Evolutionary conservation across 2,888 invertebrate genomes (phyloP).

Genomic region (Globia sparganii): DNA sequence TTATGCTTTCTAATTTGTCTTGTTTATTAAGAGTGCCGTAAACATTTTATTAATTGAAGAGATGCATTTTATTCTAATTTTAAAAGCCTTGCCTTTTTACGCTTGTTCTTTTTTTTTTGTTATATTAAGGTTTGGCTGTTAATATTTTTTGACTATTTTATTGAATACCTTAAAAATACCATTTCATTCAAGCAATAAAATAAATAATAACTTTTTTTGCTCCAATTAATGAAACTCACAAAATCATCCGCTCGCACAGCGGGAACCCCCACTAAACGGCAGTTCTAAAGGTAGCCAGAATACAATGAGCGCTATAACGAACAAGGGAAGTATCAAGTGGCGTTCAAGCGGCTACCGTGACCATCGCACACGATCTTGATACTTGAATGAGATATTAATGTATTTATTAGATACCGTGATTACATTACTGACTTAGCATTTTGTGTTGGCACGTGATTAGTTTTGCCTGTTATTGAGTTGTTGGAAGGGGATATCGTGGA

Average conservation of each 20-base stretch:
- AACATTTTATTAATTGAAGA: not conserved
- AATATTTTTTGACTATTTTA: not conserved
- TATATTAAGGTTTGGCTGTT: not conserved
- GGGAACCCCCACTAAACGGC: conserved; percentile 30
- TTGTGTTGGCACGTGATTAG: conserved; percentile 51
- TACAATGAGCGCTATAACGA: conserved; percentile 61
- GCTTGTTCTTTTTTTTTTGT: not conserved
- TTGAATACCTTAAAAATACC: too few species aligned
- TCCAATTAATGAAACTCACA: not conserved
- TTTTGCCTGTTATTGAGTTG: conserved; percentile 37
- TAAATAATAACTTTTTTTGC: not conserved
- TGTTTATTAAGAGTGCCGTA: not conserved
- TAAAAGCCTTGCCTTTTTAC: too few species aligned
- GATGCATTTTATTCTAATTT: not conserved
- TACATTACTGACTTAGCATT: conserved; percentile 60
- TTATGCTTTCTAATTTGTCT: conserved; percentile 16
- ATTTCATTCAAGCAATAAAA: not conserved
- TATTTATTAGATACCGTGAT: conserved; percentile 56
- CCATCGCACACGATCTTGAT: conserved; percentile 60
- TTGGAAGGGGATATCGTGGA: conserved; percentile 37
- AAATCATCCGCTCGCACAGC: conserved; percentile 8
- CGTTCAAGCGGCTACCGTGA: conserved; percentile 63
- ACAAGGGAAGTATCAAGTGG: conserved; percentile 67
- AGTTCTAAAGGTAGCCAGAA: conserved; percentile 47
- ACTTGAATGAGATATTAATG: conserved; percentile 64